phyloP scores from a whole-genome alignment of 2,797 vertebrate species.

The Myotis pilosus region DNA sequence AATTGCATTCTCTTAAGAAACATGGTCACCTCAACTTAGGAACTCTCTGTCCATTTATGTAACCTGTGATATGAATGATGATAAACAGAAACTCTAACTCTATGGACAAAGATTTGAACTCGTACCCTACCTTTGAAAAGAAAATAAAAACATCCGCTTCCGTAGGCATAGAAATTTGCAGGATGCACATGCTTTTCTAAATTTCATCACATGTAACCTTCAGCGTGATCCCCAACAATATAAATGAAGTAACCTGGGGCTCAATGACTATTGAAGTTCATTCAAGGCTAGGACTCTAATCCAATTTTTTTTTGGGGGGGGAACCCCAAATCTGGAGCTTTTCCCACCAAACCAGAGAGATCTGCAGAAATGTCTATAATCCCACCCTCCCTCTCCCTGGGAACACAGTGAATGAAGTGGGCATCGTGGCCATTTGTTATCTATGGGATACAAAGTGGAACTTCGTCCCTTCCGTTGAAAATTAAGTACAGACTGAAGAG shows the following conservation, averaged over 20 bases:
- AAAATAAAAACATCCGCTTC: background rate
- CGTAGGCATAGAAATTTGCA: background rate
- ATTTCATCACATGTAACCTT: background rate
- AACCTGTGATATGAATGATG: constrained; percentile 11
- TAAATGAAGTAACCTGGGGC: background rate
- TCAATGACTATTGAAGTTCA: background rate
- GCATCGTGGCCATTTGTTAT: background rate
- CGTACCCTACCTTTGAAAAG: constrained; percentile 6
- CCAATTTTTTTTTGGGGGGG: background rate
- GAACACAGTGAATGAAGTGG: background rate
- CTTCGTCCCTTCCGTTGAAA: background rate
- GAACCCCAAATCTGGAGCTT: background rate
- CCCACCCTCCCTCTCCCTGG: background rate
- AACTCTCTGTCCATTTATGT: background rate
- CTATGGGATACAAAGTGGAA: background rate
- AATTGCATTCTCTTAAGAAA: constrained; percentile 52
- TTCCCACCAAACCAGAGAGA: background rate
- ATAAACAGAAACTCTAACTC: constrained; percentile 26
- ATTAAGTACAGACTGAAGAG: background rate
- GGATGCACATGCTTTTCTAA: background rate
- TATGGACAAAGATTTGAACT: constrained; percentile 10
- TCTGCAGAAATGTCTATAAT: background rate
- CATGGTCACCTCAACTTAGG: background rate
- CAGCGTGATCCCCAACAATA: background rate
- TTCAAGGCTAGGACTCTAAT: background rate